Conservation (phyloP, 1,140 invertebrate species). For the Triops longicaudatus region DNA sequence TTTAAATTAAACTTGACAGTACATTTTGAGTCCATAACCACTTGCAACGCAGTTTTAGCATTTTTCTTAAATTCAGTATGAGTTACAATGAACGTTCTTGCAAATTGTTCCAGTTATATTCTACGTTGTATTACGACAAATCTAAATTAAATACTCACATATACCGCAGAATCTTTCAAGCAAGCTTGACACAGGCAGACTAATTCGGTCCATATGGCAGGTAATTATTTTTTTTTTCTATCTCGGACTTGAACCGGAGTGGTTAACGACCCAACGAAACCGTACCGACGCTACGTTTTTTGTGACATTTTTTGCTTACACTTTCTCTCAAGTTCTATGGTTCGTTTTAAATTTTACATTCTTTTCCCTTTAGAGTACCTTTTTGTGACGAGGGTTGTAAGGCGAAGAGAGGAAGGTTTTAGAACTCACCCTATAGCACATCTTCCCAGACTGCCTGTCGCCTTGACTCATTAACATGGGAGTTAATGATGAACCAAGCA, state of each 20-base stretch:
- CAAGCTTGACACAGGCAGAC: background rate
- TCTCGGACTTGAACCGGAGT: background rate
- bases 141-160: background rate
- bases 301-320: background rate
- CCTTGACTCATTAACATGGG: constrained; percentile 11
- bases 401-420: background rate
- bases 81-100: too few species aligned
- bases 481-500: constrained; percentile 12
- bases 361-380: background rate
- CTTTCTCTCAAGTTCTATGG: background rate
- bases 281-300: background rate
- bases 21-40: too few species aligned
- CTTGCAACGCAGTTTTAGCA: too few species aligned
- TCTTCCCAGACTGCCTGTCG: constrained; percentile 10
- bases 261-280: constrained; percentile 1
- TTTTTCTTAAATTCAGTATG: too few species aligned
- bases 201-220: constrained; percentile 8
- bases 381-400: background rate
- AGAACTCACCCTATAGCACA: background rate
- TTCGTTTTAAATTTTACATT: background rate
- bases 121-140: too few species aligned
- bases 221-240: background rate
- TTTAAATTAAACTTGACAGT: too few species aligned
- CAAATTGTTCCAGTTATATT: too few species aligned
- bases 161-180: background rate